Percentiles rank a stretch among this genome's conserved stretches.
Evolutionary conservation across 2,113 vertebrate species (phyloP).

Genomic region (Pleuronectes platessa): DNA sequence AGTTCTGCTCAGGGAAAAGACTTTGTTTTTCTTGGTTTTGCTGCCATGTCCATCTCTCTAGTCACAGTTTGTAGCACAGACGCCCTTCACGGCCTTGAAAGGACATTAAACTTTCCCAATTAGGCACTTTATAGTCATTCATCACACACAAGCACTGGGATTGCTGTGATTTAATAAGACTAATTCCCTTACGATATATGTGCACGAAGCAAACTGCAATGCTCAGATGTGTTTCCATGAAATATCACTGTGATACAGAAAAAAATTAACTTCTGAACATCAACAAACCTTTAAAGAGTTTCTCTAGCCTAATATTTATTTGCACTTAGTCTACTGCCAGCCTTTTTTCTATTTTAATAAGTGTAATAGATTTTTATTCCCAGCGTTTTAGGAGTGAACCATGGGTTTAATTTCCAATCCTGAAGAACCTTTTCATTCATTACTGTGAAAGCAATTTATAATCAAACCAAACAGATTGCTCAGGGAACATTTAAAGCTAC

Average conservation of each 20-base stretch:
- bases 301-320: constrained; percentile 3
- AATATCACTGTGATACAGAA: background rate
- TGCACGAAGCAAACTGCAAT: background rate
- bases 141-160: background rate
- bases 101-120: constrained; percentile 9
- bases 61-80: constrained; percentile 10
- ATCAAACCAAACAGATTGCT: background rate
- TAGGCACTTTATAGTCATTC: background rate
- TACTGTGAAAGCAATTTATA: background rate
- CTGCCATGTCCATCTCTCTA: constrained; percentile 7
- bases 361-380: background rate
- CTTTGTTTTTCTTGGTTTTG: constrained; percentile 35
- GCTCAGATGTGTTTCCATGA: background rate
- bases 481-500: background rate
- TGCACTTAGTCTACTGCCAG: background rate
- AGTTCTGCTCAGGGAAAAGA: constrained; percentile 30
- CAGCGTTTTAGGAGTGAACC: background rate
- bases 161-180: constrained; percentile 5
- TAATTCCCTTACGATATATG: background rate
- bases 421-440: constrained; percentile 16
- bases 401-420: constrained; percentile 20
- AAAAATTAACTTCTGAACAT: background rate
- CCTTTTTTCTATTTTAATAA: constrained; percentile 9
- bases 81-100: background rate
- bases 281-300: constrained; percentile 5